Evolutionary conservation across 1,140 invertebrate species (phyloP), one percentile per base, ranked within the genome.

Genomic region (Ectropis grisescens): DNA sequence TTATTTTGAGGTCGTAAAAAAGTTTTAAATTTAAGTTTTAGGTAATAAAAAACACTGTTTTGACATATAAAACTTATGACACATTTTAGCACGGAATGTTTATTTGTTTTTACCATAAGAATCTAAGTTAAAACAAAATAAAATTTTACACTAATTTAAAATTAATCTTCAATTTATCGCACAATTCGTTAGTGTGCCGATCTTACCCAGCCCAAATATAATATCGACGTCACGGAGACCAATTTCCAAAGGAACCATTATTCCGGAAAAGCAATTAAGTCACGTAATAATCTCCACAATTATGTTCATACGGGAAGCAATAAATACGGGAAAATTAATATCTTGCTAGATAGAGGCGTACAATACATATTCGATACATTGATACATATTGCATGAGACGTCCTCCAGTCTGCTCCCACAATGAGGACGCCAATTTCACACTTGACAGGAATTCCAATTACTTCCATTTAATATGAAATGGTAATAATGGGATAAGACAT

Each of bases 401-500:
- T 37, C 33, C 19, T 36, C 38, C 28, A 41, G 31, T 47, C 25
- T 12, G 30, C 25, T 26, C 32, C 30, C 26, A 27, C 44, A 45
- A 50, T 43, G 40, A 46, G 47, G 41, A 35, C 38, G 37, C 41
- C 47, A 58, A 58, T 58, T 58, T 54, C 55, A 50, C 47, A 54
- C 50, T 45, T 34, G 39, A 43, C 29, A 33, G 44, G 50, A 50
- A 50, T 54, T 47, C 55, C 50, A 58, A 58, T 58, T 46, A 58
- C 38, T 36, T 44, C 39, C 42, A 47, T 50, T 56, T 57, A 44
- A 49, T 47, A 41, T 19, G 36, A 38, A 34, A 41, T 41, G 41
- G 37, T 33, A 11, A 7, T 26, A n/a, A 26, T 26, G 10, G 16
- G 8, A 19, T 19, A 19, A 8, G 16, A 19, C 16, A 19, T n/a